phyloP scores from a whole-genome alignment of 2,888 invertebrate genomes.

The Limnephilus rhombicus region DNA sequence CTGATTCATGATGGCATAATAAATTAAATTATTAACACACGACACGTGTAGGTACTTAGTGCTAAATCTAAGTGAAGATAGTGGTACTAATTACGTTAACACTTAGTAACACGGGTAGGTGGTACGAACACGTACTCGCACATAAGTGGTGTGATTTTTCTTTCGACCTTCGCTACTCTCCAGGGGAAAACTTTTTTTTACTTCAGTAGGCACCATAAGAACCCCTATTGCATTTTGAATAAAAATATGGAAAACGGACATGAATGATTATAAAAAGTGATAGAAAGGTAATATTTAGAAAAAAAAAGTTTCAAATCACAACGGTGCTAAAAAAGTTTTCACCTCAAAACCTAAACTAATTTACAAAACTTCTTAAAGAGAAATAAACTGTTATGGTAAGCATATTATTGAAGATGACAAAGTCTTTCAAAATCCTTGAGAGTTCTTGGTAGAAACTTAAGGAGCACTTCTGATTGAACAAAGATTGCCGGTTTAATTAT shows the following conservation, averaged over 20 bases:
- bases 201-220: background rate
- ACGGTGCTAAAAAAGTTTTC: no score
- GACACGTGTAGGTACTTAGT: background rate
- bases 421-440: background rate
- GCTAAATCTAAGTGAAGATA: background rate
- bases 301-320: no score
- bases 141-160: background rate
- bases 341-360: no score
- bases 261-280: no score
- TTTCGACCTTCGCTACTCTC: background rate
- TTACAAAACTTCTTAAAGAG: no score
- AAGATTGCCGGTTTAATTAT: no score
- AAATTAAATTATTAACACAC: background rate
- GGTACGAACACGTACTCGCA: background rate
- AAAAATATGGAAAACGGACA: no score
- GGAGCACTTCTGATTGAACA: background rate
- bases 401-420: background rate
- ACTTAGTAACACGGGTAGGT: background rate
- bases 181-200: background rate
- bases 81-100: background rate
- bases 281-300: no score
- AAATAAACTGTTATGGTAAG: background rate
- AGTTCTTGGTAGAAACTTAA: background rate
- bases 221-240: no score
- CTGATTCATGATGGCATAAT: background rate